Percentiles rank a stretch among this genome's conserved stretches.
phyloP scores from a whole-genome alignment of 2,888 invertebrate genomes.

The Oegoconia quadripuncta region DNA sequence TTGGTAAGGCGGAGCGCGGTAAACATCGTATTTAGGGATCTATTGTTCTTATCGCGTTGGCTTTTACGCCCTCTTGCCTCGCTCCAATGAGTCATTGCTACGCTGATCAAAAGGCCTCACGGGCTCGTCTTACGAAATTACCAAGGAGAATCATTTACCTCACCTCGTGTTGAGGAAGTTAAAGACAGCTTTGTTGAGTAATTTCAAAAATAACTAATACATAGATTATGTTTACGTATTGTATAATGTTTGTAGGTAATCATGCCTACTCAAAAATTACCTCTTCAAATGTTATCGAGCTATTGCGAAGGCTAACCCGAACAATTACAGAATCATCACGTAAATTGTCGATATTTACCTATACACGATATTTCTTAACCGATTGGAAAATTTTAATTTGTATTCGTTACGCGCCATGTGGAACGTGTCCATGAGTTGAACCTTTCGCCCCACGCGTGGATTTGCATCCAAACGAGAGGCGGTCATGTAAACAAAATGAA shows the following conservation, averaged over 20 bases:
- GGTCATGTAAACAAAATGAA: conserved; percentile 42
- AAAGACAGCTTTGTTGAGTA: conserved; percentile 41
- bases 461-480: conserved; percentile 51
- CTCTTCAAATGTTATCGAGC: too few relatives aligned
- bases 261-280: too few relatives aligned
- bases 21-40: conserved; percentile 15
- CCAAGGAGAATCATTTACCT: conserved; percentile 25
- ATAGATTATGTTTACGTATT: conserved; percentile 18
- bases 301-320: too few relatives aligned
- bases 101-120: conserved; percentile 47
- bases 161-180: conserved; percentile 51
- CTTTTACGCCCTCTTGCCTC: conserved; percentile 26
- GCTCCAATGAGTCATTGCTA: conserved; percentile 40
- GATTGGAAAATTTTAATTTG: conserved; percentile 13
- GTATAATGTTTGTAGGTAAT: too few relatives aligned
- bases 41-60: conserved; percentile 34
- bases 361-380: background rate
- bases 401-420: conserved; percentile 40
- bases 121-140: conserved; percentile 19
- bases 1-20: conserved; percentile 2
- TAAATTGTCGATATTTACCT: too few relatives aligned
- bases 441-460: conserved; percentile 36
- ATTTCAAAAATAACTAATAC: conserved; percentile 29
- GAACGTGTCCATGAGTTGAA: conserved; percentile 33
- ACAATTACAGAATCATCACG: too few relatives aligned